Conservation (phyloP, 1,140 invertebrate species). For the Heliothis virescens region DNA sequence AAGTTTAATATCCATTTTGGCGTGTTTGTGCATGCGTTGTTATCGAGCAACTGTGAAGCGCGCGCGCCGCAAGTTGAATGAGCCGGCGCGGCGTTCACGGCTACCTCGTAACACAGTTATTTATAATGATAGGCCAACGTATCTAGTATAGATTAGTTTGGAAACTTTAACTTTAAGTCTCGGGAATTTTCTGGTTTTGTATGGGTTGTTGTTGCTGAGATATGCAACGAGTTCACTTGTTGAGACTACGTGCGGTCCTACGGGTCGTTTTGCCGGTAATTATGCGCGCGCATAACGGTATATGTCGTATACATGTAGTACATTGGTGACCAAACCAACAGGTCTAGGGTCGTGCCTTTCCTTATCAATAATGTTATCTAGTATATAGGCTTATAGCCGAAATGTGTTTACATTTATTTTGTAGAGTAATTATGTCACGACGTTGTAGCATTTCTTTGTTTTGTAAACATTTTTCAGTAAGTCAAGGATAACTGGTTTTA, state of each 20-base stretch:
- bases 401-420: neutral
- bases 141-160: constrained; percentile 1
- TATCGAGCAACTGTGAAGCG: constrained; percentile 22
- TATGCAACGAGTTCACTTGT: neutral
- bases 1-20: constrained; percentile 43
- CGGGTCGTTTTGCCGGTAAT: neutral
- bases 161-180: constrained; percentile 19
- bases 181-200: neutral
- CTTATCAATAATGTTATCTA: neutral
- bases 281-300: constrained; percentile 1
- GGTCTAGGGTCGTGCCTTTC: neutral
- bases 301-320: neutral
- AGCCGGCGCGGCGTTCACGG: neutral
- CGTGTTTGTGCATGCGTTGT: neutral
- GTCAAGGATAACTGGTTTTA: too few relatives aligned
- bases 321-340: neutral
- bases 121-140: constrained; percentile 23
- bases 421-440: too few relatives aligned
- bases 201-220: neutral
- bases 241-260: neutral
- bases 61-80: constrained; percentile 18
- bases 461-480: too few relatives aligned
- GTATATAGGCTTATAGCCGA: neutral
- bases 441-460: too few relatives aligned
- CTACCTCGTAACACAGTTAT: constrained; percentile 31